Percentiles rank a stretch among this genome's conserved stretches.
Conservation (phyloP, 2,888 invertebrate genomes). For the Nasonia oneida region DNA sequence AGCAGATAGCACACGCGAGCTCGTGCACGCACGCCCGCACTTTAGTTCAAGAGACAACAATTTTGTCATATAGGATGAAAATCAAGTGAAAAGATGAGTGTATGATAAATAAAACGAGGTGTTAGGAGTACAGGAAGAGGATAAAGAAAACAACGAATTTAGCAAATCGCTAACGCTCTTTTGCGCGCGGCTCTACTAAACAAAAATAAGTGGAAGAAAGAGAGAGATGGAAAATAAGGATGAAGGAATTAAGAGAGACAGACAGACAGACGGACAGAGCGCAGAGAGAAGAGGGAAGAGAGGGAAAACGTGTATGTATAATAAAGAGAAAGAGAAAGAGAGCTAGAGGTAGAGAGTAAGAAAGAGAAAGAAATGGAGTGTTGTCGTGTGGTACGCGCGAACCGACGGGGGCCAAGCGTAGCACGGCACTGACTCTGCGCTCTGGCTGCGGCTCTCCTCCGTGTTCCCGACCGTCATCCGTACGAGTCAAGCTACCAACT, state of each 20-base stretch:
- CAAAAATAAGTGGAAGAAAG: neutral
- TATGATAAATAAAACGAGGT: neutral
- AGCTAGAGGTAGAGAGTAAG: slow-evolving; percentile 27
- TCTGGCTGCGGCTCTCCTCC: slow-evolving; percentile 32
- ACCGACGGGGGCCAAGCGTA: slow-evolving; percentile 72
- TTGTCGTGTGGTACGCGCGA: slow-evolving; percentile 64
- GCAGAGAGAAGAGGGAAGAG: neutral
- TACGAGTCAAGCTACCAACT: slow-evolving; percentile 46
- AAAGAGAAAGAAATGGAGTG: slow-evolving; percentile 23
- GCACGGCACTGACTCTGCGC: slow-evolving; percentile 74
- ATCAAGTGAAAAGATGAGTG: neutral
- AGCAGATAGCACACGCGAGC: neutral
- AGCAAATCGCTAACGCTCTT: slow-evolving; percentile 57
- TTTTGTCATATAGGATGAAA: neutral
- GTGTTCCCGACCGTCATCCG: slow-evolving; percentile 59
- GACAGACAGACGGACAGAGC: slow-evolving; percentile 16
- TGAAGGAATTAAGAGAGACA: neutral
- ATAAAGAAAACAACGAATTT: slow-evolving; percentile 45
- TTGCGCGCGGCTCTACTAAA: slow-evolving; percentile 34
- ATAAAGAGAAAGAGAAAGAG: neutral
- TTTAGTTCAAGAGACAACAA: neutral
- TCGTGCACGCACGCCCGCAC: slow-evolving; percentile 14
- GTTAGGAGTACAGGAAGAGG: neutral
- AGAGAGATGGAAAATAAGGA: neutral
- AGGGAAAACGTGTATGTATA: neutral